Base-by-base conservation (phyloP, 2,888 invertebrate genomes). In the Cantharis rustica region DNA sequence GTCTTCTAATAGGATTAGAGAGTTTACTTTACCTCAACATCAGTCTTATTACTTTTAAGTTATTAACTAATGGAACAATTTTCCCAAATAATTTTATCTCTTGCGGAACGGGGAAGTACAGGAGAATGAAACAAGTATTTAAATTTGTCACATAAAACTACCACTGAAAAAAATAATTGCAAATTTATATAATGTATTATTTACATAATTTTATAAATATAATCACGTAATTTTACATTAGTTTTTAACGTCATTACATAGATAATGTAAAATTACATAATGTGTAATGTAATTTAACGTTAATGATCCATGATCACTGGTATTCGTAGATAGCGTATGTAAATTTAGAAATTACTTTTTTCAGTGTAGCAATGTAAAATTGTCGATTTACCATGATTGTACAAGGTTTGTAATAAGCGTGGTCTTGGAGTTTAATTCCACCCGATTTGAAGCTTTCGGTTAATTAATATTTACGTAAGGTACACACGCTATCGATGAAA, bases 1-100 rank as follows among this genome's bases (percentile, higher is more conserved):
- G 75, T 75, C 64, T 75, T 71, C 16, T 71, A 75, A 75, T 68
- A 15, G 71, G 75, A 75, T 75, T 75, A 75, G 47, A 66, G 64
- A 66, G 23, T 66, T 66, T 66, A 66, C 17, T 20, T 23, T 66
- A 66, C 64, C 64, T 66, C 64, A 66, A 66, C 47, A 47, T 47
- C n/a, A 47, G 47, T 47, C 47, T 47, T 47, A 47, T 47, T 47
- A 47, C 47, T 47, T 47, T 47, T 47, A 7, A n/a, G 47, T 47
- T 47, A 47, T 47, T 47, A 47, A 47, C 47, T 47, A 47, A 47
- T 47, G 47, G 47, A 47, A n/a, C n/a, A 47, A 47, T 47, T n/a
- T n/a, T 47, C 9, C 7, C 47, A 47, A 47, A 47, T 47, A 47
- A 47, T 47, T 7, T 47, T 47, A 47, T 7, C n/a, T n/a, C 47